phyloP scores from a whole-genome alignment of 2,113 vertebrate genomes.

The Heterotilapia buettikoferi region DNA sequence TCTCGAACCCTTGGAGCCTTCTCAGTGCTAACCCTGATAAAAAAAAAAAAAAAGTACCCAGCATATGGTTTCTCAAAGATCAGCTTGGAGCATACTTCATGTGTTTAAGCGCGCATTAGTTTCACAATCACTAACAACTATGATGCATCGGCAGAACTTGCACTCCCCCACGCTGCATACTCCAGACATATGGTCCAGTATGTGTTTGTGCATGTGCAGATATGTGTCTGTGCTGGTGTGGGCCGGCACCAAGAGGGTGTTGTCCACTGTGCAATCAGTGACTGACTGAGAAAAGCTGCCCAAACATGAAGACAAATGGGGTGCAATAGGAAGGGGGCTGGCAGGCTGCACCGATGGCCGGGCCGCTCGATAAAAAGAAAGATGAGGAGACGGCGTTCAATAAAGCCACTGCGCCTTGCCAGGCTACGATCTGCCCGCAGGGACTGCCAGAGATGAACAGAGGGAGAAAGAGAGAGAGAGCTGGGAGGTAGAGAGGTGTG shows the following conservation, averaged over 20 bases:
- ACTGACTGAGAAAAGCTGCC: conserved; percentile 19
- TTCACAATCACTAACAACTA: neutral
- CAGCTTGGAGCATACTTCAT: neutral
- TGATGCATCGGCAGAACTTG: neutral
- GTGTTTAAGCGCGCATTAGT: neutral
- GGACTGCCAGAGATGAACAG: neutral
- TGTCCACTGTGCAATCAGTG: neutral
- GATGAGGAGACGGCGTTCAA: conserved; percentile 52
- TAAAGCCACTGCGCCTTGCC: conserved; percentile 30
- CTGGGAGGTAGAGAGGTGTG: neutral
- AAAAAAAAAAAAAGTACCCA: neutral
- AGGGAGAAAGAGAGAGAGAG: neutral
- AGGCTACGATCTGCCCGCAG: conserved; percentile 14
- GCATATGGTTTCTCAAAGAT: neutral
- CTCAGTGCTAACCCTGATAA: neutral
- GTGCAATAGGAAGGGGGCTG: conserved; percentile 30
- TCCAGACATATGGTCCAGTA: neutral
- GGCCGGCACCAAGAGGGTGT: neutral
- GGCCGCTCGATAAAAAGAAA: conserved; percentile 39
- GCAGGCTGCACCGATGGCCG: conserved; percentile 20
- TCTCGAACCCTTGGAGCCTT: neutral
- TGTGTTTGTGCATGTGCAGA: neutral
- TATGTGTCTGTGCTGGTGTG: neutral
- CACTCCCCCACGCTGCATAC: neutral
- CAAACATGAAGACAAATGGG: conserved; percentile 60